Evolutionary conservation across 2,113 vertebrate species (phyloP), one percentile per base, ranked within the genome.

Genomic region (Riparia riparia): DNA sequence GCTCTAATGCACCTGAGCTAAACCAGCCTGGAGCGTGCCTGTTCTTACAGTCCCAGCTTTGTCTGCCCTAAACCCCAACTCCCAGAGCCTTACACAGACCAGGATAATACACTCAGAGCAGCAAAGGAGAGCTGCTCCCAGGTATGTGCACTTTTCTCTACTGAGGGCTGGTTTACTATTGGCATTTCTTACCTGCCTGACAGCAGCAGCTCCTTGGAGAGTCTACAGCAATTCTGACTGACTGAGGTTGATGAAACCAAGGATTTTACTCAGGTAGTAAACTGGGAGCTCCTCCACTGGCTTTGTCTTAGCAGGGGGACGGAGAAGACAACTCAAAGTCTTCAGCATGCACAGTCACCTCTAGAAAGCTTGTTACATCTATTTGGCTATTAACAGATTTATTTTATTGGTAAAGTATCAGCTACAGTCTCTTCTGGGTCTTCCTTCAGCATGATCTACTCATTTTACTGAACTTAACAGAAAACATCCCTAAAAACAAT

Each of bases 341-440:
- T 92, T 87, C 5, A 86, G 60, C 56, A 84, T 64, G 71, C 79
- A 82, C 5, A 71, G 79, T 70, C 71, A 93, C 47, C 60, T 81
- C 74, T 68, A 56, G 56, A 86, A 70, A 88, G 82, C 39, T 83
- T 72, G 71, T 82, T n/a, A 73, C 21, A 65, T n/a, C 66, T 90
- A 77, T 39, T 3, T 82, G 51, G 63, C 74, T 91, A 87, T 71
- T 51, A 41, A 88, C 3, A 90, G 34, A 60, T 58, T 61, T 37
- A 81, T 44, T 91, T 64, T 45, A 37, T 70, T 51, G 74, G 34
- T 90, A 96, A 86, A 93, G 25, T 24, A 92, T 71, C 54, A 88
- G 34, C 71, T 92, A 80, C 34, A 83, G 79, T 80, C 78, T 65
- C 42, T 68, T 53, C 69, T 24, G 53, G 39, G 44, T 77, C 85